Conservation (phyloP, 2,113 vertebrate genomes). For the Scolopax mira region DNA sequence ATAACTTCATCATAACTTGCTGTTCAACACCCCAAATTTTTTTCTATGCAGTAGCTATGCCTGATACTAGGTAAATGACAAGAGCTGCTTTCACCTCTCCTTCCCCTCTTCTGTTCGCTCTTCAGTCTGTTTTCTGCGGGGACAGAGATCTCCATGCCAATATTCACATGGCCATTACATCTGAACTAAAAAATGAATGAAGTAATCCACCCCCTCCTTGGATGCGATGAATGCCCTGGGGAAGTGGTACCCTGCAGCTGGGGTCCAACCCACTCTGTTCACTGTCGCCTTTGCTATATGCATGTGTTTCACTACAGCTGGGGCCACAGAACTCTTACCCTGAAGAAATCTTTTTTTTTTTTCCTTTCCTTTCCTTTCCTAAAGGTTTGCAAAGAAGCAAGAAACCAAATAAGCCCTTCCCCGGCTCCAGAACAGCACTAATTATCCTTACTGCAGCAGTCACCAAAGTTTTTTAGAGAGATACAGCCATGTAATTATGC, state of each 20-base stretch:
- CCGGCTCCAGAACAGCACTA: not conserved
- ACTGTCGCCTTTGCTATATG: not conserved
- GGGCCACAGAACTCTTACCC: not conserved
- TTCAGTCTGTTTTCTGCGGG: not conserved
- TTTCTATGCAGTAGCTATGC: not conserved
- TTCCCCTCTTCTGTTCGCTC: not conserved
- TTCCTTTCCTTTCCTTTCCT: not conserved
- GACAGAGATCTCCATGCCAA: not conserved
- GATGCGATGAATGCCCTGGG: not conserved
- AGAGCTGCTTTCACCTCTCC: not conserved
- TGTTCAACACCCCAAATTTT: not conserved
- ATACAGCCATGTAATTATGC: not conserved
- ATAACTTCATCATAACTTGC: not conserved
- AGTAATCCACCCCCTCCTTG: conserved; percentile 28
- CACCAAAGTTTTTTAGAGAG: not conserved
- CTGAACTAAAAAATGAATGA: conserved; percentile 42
- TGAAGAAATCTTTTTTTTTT: not conserved
- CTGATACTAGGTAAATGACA: not conserved
- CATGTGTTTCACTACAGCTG: not conserved
- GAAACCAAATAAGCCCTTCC: not conserved
- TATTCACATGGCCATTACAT: conserved; percentile 9
- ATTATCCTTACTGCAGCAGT: not conserved
- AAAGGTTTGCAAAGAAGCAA: not conserved
- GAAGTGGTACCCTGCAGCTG: not conserved
- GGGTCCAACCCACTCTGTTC: not conserved